Base-by-base conservation (phyloP, 1,140 invertebrate species). In the Magallana ariakensis region DNA sequence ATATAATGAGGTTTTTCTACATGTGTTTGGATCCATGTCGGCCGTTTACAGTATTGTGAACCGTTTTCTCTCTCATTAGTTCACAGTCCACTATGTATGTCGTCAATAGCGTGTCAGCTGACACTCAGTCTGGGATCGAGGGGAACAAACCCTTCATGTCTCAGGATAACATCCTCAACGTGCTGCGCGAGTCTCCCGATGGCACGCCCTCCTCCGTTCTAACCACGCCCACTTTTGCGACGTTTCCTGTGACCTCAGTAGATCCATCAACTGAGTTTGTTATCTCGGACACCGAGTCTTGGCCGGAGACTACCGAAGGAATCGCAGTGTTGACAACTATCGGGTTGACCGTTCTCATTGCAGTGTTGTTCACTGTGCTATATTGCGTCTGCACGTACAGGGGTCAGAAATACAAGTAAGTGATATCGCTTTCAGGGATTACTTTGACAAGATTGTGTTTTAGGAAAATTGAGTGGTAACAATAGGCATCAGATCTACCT, bases 261-360 rank as follows among this genome's bases (percentile, higher is more conserved):
- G 46, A 81, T 54, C 46, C 83, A 9, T 81, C 80, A 0, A 84
- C 70, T 13, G 85, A 87, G 7, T 66, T 83, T 16, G 22, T 62
- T 53, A 85, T 75, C 1, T 81, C 82, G 5, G 16, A 53, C 16
- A 81, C 88, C 7, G 46, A 84, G 22, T 60, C 75, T 6, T 89
- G 88, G 88, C 80, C 83, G 0, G 83, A 86, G 22, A 85, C 88
- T 4, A 87, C 85, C 13, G 88, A 82, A 0, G 88, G 88, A 0
- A 89, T 89, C 8, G 88, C 85, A 8, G 88, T 89, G n/a, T 60
- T 89, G 13, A 62, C 85, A 26, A 89, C 88, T 22, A 87, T 89
- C 46, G 75, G 58, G 5, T 33, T 66, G 11, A 82, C 70, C 33
- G 53, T 89, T 57, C 57, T 89, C 2, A 26, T 89, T 46, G 19